These are phyloP conservation scores for Chironomus riparius DNA, from an alignment of 2,888 invertebrate genomes.

Conservation along the genomic window DNA sequence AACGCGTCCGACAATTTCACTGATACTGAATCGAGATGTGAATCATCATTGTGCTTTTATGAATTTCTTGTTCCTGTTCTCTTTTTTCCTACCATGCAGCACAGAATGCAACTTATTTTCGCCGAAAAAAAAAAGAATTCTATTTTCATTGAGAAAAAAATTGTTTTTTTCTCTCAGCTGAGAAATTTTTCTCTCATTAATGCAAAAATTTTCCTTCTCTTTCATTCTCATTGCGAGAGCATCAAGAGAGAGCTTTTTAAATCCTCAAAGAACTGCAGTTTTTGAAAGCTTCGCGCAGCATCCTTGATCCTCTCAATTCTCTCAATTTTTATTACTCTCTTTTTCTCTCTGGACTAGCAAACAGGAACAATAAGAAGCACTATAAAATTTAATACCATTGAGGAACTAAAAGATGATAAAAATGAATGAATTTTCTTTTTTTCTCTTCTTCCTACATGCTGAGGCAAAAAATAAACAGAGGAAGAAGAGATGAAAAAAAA, in stretches of 20 bases:
- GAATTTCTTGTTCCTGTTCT: neutral
- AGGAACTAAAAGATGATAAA: neutral
- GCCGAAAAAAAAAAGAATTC: neutral
- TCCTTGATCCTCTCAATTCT: neutral
- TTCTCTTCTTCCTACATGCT: neutral
- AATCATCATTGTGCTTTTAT: constrained; percentile 14
- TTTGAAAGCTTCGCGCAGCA: constrained; percentile 14
- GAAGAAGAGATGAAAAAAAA: neutral
- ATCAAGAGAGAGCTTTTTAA: neutral
- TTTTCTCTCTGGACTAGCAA: neutral
- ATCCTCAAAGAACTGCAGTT: neutral
- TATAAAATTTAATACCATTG: too few relatives aligned
- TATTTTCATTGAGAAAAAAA: neutral
- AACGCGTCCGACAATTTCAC: constrained; percentile 16
- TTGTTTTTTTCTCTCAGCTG: neutral
- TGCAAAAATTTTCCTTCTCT: neutral
- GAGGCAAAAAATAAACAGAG: neutral
- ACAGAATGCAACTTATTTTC: neutral
- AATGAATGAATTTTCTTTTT: constrained; percentile 16
- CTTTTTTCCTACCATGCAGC: neutral
- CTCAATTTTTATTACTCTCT: neutral
- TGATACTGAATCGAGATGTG: constrained; percentile 14
- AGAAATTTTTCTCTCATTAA: neutral
- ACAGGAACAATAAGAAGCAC: too few relatives aligned
- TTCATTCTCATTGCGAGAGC: neutral